Evolutionary conservation across 1,140 invertebrate genomes (phyloP).

Genomic region (Hestina assimilis): DNA sequence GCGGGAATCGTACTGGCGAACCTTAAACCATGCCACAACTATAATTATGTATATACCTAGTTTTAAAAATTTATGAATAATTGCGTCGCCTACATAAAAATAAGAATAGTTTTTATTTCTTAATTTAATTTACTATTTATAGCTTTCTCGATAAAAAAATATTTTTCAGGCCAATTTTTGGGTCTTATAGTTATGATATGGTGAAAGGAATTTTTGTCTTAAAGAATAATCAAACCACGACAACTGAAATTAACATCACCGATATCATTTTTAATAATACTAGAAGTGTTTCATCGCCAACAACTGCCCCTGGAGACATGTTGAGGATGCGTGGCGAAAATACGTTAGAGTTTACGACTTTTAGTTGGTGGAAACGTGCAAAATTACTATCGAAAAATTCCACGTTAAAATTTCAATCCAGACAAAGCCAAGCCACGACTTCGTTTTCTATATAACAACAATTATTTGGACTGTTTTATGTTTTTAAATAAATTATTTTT

Average conservation of each 20-base stretch:
- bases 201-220: constrained; percentile 8
- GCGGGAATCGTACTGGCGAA: no score
- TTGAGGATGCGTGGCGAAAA: constrained; percentile 20
- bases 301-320: background rate
- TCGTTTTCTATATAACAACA: background rate
- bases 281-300: no score
- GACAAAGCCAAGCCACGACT: background rate
- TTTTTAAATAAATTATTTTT: background rate
- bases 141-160: background rate
- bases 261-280: constrained; percentile 12
- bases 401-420: background rate
- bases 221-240: background rate
- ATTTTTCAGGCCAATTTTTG: constrained; percentile 51
- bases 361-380: constrained; percentile 15
- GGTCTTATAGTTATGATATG: constrained; percentile 49
- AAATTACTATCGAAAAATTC: constrained; percentile 3
- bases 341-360: constrained; percentile 1
- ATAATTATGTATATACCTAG: no score
- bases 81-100: no score
- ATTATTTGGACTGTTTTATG: background rate
- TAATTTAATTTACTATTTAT: no score
- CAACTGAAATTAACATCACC: constrained; percentile 10
- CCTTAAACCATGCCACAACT: no score
- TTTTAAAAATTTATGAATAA: no score
- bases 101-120: no score